Conservation (phyloP, 2,797 vertebrate species). For the Epinephelus malabaricus region DNA sequence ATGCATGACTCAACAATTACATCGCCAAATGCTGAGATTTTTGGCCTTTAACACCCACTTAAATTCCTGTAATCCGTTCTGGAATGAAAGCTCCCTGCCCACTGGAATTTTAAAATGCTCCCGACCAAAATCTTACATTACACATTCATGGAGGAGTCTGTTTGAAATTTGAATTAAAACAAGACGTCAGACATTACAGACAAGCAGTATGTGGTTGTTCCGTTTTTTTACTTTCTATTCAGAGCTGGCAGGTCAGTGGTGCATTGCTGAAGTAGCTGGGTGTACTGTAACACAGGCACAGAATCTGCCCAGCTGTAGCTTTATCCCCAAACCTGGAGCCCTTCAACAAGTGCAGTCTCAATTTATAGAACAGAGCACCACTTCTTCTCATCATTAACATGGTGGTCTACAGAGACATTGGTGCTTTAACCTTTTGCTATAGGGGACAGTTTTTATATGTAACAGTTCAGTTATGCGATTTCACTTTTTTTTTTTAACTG, state of each 20-base stretch:
- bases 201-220: not conserved
- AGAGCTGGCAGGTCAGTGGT: not conserved
- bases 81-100: not conserved
- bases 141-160: not conserved
- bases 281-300: not conserved
- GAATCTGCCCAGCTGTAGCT: not conserved
- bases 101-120: not conserved
- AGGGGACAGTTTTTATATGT: not conserved
- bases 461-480: not conserved
- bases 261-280: not conserved
- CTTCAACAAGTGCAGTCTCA: constrained; percentile 21
- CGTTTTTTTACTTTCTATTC: not conserved
- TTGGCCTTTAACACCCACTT: constrained; percentile 10
- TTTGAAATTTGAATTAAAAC: not conserved
- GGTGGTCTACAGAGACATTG: not conserved
- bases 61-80: not conserved
- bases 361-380: not conserved
- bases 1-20: constrained; percentile 11
- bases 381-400: not conserved
- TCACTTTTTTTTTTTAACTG: constrained; percentile 2
- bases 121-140: not conserved
- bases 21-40: constrained; percentile 5
- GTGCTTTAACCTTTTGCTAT: not conserved
- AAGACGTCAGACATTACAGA: not conserved
- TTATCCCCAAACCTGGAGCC: not conserved